phyloP scores from a whole-genome alignment of 2,888 invertebrate genomes.

The Lymantria monacha region DNA sequence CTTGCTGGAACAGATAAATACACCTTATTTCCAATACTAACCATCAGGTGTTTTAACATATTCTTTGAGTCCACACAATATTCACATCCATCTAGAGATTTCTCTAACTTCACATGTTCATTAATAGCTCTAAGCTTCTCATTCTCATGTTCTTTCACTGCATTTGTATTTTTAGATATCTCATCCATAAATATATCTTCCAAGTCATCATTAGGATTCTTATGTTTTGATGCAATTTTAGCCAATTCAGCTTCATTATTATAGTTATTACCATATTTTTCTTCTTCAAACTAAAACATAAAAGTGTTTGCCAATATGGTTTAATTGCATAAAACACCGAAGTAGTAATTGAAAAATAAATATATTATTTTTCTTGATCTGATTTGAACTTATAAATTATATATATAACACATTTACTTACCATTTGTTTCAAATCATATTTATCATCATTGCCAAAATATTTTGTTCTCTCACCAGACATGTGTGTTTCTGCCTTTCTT shows the following conservation, averaged over 20 bases:
- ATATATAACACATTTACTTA: constrained; percentile 44
- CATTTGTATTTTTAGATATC: constrained; percentile 85
- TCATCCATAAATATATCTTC: constrained; percentile 93
- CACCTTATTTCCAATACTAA: constrained; percentile 90
- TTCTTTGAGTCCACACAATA: constrained; percentile 91
- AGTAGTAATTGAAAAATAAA: no score
- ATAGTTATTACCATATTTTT: constrained; percentile 89
- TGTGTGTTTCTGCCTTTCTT: constrained; percentile 87
- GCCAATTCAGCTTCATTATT: constrained; percentile 92
- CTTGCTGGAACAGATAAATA: constrained; percentile 92
- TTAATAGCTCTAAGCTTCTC: constrained; percentile 86
- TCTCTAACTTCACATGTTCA: constrained; percentile 87
- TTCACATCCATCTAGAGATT: constrained; percentile 89
- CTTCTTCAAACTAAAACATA: constrained; percentile 86
- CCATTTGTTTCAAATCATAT: constrained; percentile 92
- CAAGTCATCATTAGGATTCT: constrained; percentile 87
- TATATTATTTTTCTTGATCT: no score
- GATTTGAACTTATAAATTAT: no score
- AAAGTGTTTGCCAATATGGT: neutral
- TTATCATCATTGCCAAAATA: constrained; percentile 96
- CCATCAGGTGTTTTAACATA: constrained; percentile 92
- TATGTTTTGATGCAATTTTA: constrained; percentile 86
- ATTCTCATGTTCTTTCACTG: constrained; percentile 82
- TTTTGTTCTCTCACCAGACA: constrained; percentile 86
- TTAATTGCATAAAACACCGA: no score